Conservation (phyloP, 2,113 vertebrate genomes). For the Dermatemys mawii region DNA sequence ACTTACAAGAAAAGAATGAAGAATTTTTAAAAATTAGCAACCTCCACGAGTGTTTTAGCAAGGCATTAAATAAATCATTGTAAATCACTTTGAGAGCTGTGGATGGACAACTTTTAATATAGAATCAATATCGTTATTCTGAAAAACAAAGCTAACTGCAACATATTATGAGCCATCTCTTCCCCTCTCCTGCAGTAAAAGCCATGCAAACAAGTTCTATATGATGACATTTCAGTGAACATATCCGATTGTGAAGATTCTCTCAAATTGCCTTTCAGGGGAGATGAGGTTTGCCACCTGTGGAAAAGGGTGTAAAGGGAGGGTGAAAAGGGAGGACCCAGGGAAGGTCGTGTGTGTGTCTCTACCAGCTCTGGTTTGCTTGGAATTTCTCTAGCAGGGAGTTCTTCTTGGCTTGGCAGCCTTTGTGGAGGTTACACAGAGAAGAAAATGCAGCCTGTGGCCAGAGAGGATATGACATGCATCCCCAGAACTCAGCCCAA, state of each 20-base stretch:
- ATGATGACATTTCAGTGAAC: background rate
- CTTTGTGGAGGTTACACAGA: background rate
- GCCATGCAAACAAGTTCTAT: background rate
- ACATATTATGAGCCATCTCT: background rate
- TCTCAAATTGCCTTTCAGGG: background rate
- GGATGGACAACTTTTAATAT: background rate
- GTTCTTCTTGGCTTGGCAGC: background rate
- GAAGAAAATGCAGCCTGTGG: background rate
- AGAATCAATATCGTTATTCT: background rate
- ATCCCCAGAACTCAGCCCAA: fast-evolving
- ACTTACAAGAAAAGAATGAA: conserved; percentile 1
- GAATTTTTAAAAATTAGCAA: background rate
- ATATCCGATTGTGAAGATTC: background rate
- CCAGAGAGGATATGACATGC: background rate
- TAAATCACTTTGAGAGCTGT: background rate
- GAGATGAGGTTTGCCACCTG: background rate
- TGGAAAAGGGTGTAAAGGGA: background rate
- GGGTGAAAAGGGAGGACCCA: background rate
- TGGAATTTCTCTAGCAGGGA: background rate
- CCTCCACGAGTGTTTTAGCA: background rate
- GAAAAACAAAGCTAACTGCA: background rate
- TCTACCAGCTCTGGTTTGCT: background rate
- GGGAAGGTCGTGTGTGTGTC: background rate
- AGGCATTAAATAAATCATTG: background rate
- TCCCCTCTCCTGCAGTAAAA: background rate